Base-by-base conservation (phyloP, 2,797 vertebrate genomes). In the Enteromius afrohamiltoni region DNA sequence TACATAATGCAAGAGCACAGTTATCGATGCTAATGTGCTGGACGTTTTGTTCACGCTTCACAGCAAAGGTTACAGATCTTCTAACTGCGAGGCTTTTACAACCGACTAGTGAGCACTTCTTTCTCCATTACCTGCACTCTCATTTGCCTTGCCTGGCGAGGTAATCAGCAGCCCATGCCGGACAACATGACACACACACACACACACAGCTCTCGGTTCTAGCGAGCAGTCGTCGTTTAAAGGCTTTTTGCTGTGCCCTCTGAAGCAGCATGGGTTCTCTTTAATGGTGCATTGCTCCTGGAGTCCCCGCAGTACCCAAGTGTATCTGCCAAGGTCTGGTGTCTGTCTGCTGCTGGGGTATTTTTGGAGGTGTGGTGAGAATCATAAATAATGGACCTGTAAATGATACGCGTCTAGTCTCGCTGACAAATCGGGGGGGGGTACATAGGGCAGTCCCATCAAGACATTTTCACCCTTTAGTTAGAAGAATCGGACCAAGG, bases 51-150 rank as follows among this genome's bases (percentile, higher is more conserved):
- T 92, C 87, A 93, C 86, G 86, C 87, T 78, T 88, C 89, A 78
- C 88, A 83, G 90, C 86, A 91, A 92, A 91, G 91, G 91, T 92
- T 93, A 89, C 85, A 79, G 85, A 90, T 92, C 89, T 88, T 90
- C 83, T 51, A 60, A 83, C 89, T 90, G 89, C 85, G 49, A 82
- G 86, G 67, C 85, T 91, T 84, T 92, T 88, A 91, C 90, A 89
- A 89, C 90, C 83, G 70, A 82, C 80, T 85, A 92, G 91, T 79
- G 89, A 89, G 88, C 85, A 87, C 90, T 92, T 91, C 86, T 91
- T 91, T 92, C 89, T 88, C 90, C 91, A 92, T 93, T 94, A 92
- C 90, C 92, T 92, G 90, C 88, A 88, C 82, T 85, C 89, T 90
- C 79, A 77, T 93, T 93, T 93, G 92, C 93, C 90, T 91, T 71